Evolutionary conservation across 2,113 vertebrate species (phyloP).

Genomic region (Danionella cerebrum): DNA sequence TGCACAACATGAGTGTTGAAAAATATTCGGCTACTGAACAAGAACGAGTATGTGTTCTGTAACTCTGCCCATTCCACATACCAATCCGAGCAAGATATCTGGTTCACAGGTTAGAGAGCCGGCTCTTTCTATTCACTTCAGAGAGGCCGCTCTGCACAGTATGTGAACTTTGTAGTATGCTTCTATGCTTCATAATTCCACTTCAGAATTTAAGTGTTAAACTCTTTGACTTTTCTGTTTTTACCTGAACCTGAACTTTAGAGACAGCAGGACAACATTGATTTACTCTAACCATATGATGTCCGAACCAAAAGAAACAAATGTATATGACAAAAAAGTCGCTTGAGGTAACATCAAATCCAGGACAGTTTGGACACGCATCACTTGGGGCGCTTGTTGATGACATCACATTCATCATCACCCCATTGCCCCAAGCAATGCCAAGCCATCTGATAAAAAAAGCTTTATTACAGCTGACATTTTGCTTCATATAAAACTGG

Average conservation of each 20-base stretch:
- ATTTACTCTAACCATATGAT: neutral
- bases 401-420: slow-evolving; percentile 39
- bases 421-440: slow-evolving; percentile 41
- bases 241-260: neutral
- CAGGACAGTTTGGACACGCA: slow-evolving; percentile 21
- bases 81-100: too few species aligned
- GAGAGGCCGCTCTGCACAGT: too few species aligned
- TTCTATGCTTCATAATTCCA: too few species aligned
- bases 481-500: slow-evolving; percentile 59
- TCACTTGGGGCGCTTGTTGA: slow-evolving; percentile 13
- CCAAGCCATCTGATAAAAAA: slow-evolving; percentile 49
- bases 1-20: too few species aligned
- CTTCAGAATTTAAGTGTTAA: too few species aligned
- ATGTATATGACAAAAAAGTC: neutral
- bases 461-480: slow-evolving; percentile 50
- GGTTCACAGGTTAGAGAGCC: too few species aligned
- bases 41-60: too few species aligned
- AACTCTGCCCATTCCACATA: too few species aligned
- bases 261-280: neutral
- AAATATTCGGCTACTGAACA: too few species aligned
- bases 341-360: slow-evolving; percentile 18
- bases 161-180: too few species aligned
- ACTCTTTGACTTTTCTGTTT: slow-evolving; percentile 16
- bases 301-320: neutral
- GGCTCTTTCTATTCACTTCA: too few species aligned